phyloP scores from a whole-genome alignment of 2,797 vertebrate species.

The Pipistrellus pipistrellus region DNA sequence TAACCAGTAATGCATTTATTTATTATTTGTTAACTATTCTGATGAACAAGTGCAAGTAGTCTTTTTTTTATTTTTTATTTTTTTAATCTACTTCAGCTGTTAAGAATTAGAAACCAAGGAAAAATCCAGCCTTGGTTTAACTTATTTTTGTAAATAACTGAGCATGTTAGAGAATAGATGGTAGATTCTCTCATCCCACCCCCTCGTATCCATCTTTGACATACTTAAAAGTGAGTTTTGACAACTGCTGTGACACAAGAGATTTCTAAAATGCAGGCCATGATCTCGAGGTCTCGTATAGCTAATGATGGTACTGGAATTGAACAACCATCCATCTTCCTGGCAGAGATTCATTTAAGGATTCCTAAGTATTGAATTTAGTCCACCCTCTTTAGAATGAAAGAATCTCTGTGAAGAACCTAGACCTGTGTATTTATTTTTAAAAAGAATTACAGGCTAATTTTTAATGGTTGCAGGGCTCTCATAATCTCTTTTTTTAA shows the following conservation, averaged over 20 bases:
- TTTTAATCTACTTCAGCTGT: not conserved
- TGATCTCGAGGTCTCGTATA: not conserved
- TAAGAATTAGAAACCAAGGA: not conserved
- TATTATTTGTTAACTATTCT: constrained; percentile 13
- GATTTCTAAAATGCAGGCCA: not conserved
- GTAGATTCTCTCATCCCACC: not conserved
- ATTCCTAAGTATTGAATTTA: constrained; percentile 57
- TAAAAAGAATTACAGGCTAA: not conserved
- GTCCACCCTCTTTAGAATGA: constrained; percentile 51
- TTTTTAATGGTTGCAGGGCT: not conserved
- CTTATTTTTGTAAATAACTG: not conserved
- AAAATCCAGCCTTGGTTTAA: not conserved
- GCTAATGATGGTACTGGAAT: not conserved
- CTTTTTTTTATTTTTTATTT: not conserved
- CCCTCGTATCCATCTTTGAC: not conserved
- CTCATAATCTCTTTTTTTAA: not conserved
- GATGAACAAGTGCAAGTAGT: not conserved
- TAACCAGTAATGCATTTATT: not conserved
- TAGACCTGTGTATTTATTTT: constrained; percentile 37
- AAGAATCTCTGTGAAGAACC: constrained; percentile 12
- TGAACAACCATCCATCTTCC: not conserved
- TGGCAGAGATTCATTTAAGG: constrained; percentile 22
- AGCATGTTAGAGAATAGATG: not conserved
- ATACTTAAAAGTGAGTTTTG: not conserved
- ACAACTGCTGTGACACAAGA: not conserved